These are phyloP conservation scores for Corydoras sp. DNA, from an alignment of 2,113 vertebrate genomes.

Conservation along the genomic window DNA sequence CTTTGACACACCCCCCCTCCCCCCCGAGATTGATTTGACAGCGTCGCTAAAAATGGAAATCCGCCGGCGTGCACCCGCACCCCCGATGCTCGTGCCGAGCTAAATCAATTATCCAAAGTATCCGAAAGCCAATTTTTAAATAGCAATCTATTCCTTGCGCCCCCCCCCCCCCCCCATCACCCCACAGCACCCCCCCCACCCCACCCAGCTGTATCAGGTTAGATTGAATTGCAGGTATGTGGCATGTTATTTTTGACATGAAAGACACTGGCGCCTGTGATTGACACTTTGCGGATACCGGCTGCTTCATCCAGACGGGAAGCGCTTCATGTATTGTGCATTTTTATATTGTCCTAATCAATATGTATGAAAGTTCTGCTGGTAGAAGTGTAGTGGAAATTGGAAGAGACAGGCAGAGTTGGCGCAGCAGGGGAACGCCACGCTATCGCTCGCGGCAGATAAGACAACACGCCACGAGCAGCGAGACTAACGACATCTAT, in stretches of 20 bases:
- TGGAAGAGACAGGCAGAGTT: constrained; percentile 21
- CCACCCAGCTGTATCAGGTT: constrained; percentile 1
- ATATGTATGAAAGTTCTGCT: constrained; percentile 26
- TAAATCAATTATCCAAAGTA: constrained; percentile 20
- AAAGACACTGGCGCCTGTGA: neutral
- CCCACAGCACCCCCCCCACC: neutral
- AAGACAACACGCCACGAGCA: constrained; percentile 16
- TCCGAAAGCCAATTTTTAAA: constrained; percentile 12
- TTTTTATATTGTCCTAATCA: constrained; percentile 19
- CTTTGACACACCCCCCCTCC: constrained; percentile 48
- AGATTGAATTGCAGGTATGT: constrained; percentile 1
- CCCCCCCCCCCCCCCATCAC: too few relatives aligned
- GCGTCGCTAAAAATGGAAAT: constrained; percentile 43
- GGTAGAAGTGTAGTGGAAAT: constrained; percentile 24
- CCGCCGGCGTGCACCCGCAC: constrained; percentile 8
- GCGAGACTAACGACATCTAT: constrained; percentile 28
- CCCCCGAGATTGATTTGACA: constrained; percentile 46
- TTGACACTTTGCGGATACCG: constrained; percentile 2
- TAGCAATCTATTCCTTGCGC: constrained; percentile 13
- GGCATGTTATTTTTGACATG: neutral
- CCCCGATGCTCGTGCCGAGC: neutral
- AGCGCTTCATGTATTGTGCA: constrained; percentile 10
- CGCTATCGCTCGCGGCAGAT: constrained; percentile 20
- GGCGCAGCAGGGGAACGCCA: neutral
- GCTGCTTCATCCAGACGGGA: neutral